These are phyloP conservation scores for Odontomyia ornata DNA, from an alignment of 2,888 invertebrate species.

Conservation along the genomic window DNA sequence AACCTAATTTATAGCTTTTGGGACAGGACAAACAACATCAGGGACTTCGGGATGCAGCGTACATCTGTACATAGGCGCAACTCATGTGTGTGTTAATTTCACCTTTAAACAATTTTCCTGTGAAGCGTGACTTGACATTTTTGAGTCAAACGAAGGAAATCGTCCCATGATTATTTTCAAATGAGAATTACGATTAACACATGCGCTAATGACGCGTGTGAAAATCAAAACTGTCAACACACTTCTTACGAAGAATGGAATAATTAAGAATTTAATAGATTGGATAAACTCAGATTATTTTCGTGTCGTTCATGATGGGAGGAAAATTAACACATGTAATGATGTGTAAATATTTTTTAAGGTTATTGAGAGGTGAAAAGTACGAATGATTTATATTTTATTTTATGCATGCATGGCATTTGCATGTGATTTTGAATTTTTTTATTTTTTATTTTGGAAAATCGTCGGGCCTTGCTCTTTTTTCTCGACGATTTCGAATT, in stretches of 20 bases:
- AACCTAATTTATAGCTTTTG: conserved; percentile 23
- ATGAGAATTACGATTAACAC: conserved; percentile 31
- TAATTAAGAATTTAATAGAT: neutral
- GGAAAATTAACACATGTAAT: neutral
- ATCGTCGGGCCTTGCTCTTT: too few species aligned
- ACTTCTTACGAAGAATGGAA: neutral
- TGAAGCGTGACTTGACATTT: neutral
- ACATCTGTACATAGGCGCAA: neutral
- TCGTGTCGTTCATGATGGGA: too few species aligned
- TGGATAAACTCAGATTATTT: neutral
- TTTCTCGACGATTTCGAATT: too few species aligned
- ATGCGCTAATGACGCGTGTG: conserved; percentile 35
- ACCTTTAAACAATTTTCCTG: conserved; percentile 21
- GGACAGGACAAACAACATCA: conserved; percentile 12
- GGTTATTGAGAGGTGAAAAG: neutral
- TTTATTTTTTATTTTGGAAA: too few species aligned
- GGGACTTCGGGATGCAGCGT: neutral
- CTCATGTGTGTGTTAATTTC: neutral
- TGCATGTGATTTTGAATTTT: too few species aligned
- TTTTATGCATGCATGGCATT: too few species aligned
- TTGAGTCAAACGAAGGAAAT: neutral
- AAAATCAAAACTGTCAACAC: conserved; percentile 24
- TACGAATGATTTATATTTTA: neutral
- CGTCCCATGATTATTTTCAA: neutral
- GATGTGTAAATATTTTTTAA: conserved; percentile 18